A percentile compares a stretch with the other conserved stretches of the same genome.
phyloP scores from a whole-genome alignment of 2,888 invertebrate genomes.

The Ormyrus rosae region DNA sequence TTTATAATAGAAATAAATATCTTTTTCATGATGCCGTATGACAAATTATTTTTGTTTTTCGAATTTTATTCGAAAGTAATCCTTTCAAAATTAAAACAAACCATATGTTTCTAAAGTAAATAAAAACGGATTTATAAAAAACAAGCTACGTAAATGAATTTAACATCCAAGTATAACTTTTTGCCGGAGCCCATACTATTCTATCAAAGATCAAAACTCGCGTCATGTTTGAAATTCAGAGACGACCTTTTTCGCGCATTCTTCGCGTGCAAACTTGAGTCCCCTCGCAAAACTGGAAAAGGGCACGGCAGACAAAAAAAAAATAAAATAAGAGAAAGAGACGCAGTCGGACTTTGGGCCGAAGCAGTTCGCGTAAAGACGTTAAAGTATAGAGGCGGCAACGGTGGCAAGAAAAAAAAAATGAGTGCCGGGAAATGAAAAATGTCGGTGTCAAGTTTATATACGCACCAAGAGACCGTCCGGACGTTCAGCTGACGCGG shows the following conservation, averaged over 20 bases:
- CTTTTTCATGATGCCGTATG: no score
- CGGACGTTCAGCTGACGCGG: background rate
- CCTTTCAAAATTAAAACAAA: no score
- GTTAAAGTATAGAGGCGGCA: no score
- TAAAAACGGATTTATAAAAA: no score
- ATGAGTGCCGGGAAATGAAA: slow-evolving; percentile 28
- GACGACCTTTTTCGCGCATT: background rate
- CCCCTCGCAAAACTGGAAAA: background rate
- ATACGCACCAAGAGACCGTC: slow-evolving; percentile 25
- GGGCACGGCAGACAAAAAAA: background rate
- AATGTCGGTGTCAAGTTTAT: slow-evolving; percentile 52
- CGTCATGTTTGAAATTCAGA: slow-evolving; percentile 13
- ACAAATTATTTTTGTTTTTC: no score
- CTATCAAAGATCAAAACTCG: slow-evolving; percentile 23
- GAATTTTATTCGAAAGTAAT: no score
- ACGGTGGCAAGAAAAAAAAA: slow-evolving; percentile 16
- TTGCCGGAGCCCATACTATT: background rate
- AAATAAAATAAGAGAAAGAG: slow-evolving; percentile 33
- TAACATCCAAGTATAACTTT: no score
- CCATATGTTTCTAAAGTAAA: no score
- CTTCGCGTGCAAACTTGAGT: slow-evolving; percentile 14
- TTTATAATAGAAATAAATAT: no score
- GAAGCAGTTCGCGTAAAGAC: no score
- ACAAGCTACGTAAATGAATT: no score
- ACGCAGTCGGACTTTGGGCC: no score